Conservation (phyloP, 64 coral and sea anemone species). For the Porites australiensis region DNA sequence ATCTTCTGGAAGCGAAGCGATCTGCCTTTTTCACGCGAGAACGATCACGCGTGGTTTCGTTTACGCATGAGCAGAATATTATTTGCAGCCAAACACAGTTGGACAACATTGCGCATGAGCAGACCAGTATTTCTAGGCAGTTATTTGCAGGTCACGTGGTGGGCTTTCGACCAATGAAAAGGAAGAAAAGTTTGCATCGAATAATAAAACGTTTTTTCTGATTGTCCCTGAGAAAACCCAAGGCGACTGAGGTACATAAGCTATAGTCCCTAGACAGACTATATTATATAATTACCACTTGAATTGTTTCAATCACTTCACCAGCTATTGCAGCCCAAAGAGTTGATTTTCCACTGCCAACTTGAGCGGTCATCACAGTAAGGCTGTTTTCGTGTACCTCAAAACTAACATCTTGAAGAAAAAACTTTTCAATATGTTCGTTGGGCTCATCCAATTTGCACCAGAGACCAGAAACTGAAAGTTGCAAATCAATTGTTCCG, state of each 20-base stretch:
- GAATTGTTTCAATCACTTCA: constrained; percentile 21
- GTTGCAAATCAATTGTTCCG: neutral
- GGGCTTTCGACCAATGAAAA: no score
- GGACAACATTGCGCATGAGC: no score
- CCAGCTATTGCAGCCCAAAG: constrained; percentile 51
- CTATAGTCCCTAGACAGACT: constrained; percentile 1
- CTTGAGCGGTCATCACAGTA: constrained; percentile 34
- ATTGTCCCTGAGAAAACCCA: constrained; percentile 75
- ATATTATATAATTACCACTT: constrained; percentile 29
- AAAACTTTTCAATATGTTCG: neutral
- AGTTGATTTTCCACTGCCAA: constrained; percentile 19
- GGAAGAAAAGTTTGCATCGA: no score
- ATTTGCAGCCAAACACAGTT: no score
- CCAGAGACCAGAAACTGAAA: constrained; percentile 11
- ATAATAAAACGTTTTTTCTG: constrained; percentile 25
- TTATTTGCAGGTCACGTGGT: no score
- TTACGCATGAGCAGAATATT: no score
- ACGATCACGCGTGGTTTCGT: no score
- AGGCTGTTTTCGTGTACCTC: constrained; percentile 1
- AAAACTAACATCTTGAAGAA: constrained; percentile 34
- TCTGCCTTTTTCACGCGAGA: no score
- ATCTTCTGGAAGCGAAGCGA: no score
- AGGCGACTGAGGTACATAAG: constrained; percentile 63
- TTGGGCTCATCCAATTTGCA: neutral
- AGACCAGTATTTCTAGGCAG: no score